Conservation (phyloP, 2,797 vertebrate genomes). For the Hemibagrus guttatus region DNA sequence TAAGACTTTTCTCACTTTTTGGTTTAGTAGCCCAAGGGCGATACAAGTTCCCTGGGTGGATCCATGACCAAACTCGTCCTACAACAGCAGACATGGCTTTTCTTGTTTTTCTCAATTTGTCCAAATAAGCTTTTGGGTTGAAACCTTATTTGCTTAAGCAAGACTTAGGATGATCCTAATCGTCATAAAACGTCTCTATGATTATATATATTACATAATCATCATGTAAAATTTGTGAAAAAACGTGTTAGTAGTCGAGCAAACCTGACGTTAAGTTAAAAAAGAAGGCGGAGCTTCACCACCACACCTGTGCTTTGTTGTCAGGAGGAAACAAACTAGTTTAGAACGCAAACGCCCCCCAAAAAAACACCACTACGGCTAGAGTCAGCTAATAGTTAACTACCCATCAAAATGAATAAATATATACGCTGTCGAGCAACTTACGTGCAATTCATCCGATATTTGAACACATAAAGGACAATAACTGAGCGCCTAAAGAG, state of each 20-base stretch:
- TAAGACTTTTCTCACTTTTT: constrained; percentile 25
- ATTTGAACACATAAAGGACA: neutral
- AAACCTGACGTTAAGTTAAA: neutral
- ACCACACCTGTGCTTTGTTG: constrained; percentile 13
- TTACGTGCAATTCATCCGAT: neutral
- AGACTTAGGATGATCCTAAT: neutral
- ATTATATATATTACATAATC: neutral
- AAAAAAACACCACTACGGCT: neutral
- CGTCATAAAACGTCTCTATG: neutral
- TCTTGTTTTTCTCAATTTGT: neutral
- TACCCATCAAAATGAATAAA: neutral
- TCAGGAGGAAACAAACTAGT: neutral
- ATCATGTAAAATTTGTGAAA: neutral
- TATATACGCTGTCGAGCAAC: neutral
- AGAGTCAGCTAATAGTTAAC: neutral
- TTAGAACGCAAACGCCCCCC: neutral
- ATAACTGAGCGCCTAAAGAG: neutral
- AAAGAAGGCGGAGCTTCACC: neutral
- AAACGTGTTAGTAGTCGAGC: neutral
- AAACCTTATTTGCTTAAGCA: neutral
- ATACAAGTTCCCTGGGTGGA: constrained; percentile 62
- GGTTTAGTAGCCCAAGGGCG: constrained; percentile 61
- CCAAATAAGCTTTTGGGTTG: neutral
- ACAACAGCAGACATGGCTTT: constrained; percentile 67
- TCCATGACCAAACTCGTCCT: constrained; percentile 72